Percentiles rank a stretch among this genome's conserved stretches.
Evolutionary conservation across 2,797 vertebrate species (phyloP).

Genomic region (Tympanoctomys barrerae): DNA sequence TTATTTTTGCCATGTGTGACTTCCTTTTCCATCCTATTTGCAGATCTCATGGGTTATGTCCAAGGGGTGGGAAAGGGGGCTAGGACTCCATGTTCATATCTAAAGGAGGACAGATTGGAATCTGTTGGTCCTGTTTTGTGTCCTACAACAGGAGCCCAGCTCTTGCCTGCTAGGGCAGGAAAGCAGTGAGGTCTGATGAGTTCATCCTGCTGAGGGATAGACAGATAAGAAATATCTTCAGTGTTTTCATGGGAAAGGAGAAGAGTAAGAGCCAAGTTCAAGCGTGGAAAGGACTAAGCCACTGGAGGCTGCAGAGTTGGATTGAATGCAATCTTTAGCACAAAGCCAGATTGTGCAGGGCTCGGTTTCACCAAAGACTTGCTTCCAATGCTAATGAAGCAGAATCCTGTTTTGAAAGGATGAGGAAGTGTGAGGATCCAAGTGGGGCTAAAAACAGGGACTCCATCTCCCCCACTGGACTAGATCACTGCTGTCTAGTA

Average conservation of each 20-base stretch:
- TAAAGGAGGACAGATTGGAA: not conserved
- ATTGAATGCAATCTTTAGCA: not conserved
- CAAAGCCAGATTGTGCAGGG: not conserved
- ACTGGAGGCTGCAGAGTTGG: not conserved
- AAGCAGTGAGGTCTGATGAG: not conserved
- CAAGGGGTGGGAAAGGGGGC: accelerated
- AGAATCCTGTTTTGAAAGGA: not conserved
- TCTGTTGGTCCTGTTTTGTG: not conserved
- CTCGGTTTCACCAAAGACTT: not conserved
- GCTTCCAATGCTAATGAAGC: not conserved
- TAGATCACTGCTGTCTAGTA: not conserved
- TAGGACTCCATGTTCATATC: not conserved
- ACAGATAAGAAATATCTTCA: not conserved
- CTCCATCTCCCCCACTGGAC: not conserved
- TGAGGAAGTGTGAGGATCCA: not conserved
- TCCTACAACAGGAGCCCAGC: not conserved
- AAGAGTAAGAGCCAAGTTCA: not conserved
- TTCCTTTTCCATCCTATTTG: not conserved
- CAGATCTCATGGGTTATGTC: not conserved
- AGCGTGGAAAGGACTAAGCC: not conserved
- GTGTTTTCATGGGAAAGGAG: not conserved
- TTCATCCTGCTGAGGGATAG: not conserved
- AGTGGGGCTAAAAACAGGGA: not conserved
- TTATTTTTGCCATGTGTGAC: not conserved
- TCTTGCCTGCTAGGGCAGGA: not conserved